Conservation (phyloP, 1,140 invertebrate genomes). For the Camponotus vicinus region DNA sequence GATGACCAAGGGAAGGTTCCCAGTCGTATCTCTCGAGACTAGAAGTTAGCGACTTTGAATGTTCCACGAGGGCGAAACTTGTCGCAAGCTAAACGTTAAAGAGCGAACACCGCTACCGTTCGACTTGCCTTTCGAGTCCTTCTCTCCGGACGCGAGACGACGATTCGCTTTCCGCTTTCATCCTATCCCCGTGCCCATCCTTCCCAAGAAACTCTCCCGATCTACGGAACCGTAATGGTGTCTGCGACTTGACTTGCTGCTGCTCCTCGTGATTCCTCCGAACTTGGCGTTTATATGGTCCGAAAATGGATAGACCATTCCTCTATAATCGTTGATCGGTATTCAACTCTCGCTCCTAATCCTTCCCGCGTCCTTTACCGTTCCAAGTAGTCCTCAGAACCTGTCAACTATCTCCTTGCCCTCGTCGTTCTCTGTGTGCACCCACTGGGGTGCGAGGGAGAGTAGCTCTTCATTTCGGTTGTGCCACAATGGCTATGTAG, state of each 20-base stretch:
- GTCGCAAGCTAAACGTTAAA: conserved; percentile 65
- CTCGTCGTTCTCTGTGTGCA: conserved; percentile 35
- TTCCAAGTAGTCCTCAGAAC: conserved; percentile 45
- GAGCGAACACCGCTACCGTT: conserved; percentile 45
- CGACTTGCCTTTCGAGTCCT: conserved; percentile 53
- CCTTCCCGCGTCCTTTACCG: conserved; percentile 17
- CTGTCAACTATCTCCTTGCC: conserved; percentile 45
- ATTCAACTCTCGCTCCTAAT: conserved; percentile 56
- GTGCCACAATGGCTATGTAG: conserved; percentile 36
- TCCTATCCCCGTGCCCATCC: conserved; percentile 27
- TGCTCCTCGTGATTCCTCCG: conserved; percentile 35
- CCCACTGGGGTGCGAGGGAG: neutral
- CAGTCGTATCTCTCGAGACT: conserved; percentile 48
- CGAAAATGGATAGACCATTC: conserved; percentile 61
- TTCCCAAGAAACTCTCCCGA: conserved; percentile 59
- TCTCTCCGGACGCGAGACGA: conserved; percentile 47
- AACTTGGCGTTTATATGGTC: conserved; percentile 62
- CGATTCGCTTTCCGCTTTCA: conserved; percentile 36
- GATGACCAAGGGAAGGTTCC: conserved; percentile 89
- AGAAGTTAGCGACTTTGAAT: conserved; percentile 65
- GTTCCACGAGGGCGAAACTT: conserved; percentile 64
- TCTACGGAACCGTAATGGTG: conserved; percentile 60
- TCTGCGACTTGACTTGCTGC: conserved; percentile 44
- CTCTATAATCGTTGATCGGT: conserved; percentile 63
- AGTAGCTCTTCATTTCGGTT: conserved; percentile 39